Conservation (phyloP, 2,113 vertebrate species). For the Pheucticus melanocephalus region DNA sequence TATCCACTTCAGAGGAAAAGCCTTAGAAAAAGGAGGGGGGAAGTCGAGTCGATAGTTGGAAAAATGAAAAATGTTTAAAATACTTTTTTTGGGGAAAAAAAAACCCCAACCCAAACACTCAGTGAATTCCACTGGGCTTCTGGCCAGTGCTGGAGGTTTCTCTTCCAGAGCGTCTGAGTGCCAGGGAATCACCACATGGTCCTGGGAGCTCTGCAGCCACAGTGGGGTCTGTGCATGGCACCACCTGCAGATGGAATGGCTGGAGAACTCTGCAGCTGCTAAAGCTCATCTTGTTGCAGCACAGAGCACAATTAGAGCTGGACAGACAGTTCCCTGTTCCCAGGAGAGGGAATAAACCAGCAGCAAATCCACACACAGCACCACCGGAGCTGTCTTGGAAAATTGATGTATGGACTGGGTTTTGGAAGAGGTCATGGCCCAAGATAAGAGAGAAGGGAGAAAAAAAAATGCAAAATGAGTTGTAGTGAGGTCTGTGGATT, state of each 20-base stretch:
- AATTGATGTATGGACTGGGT: not conserved
- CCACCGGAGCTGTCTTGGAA: not conserved
- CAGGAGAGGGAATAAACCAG: not conserved
- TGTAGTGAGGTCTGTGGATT: not conserved
- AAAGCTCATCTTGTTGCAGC: not conserved
- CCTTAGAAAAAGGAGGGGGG: not conserved
- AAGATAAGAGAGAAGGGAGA: not conserved
- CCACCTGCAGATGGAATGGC: not conserved
- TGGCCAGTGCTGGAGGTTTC: slow-evolving; percentile 34
- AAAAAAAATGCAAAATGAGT: not conserved
- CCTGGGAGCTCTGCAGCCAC: slow-evolving; percentile 26
- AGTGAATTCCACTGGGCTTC: slow-evolving; percentile 22
- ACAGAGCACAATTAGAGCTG: not conserved
- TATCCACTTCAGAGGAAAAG: slow-evolving; percentile 65
- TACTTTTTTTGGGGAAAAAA: not conserved
- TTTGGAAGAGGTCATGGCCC: not conserved
- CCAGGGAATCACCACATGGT: not conserved
- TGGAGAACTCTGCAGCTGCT: not conserved
- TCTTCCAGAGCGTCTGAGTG: slow-evolving; percentile 55
- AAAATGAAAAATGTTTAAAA: slow-evolving; percentile 74
- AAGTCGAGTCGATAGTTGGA: slow-evolving; percentile 70
- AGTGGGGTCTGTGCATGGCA: not conserved
- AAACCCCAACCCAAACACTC: not conserved
- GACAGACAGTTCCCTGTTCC: not conserved
- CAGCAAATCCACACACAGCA: not conserved